phyloP scores from a whole-genome alignment of 2,113 vertebrate species.

The Vombatus ursinus region DNA sequence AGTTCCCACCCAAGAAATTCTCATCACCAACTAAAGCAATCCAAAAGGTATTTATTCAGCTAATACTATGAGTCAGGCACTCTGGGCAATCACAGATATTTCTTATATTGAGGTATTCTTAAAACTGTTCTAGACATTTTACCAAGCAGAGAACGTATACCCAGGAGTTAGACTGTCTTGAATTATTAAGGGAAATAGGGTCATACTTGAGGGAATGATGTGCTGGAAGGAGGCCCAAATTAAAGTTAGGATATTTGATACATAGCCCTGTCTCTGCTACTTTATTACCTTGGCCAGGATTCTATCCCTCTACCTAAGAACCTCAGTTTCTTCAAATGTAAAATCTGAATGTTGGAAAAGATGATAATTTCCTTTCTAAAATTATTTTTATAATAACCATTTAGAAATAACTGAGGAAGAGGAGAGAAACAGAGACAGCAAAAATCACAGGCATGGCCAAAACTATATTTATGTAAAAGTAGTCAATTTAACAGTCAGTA shows the following conservation, averaged over 20 bases:
- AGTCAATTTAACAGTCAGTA: neutral
- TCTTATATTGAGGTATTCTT: neutral
- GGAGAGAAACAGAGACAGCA: neutral
- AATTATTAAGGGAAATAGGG: neutral
- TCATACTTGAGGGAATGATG: neutral
- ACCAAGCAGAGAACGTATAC: neutral
- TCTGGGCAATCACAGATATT: neutral
- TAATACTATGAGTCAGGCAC: neutral
- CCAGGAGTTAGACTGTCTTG: neutral
- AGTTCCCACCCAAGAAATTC: neutral
- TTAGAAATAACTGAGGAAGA: neutral
- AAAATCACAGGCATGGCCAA: neutral
- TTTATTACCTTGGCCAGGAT: neutral
- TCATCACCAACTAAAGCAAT: neutral
- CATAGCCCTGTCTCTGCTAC: neutral
- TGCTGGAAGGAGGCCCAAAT: neutral
- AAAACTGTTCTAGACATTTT: slow-evolving; percentile 4
- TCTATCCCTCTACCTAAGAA: neutral
- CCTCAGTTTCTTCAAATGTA: neutral
- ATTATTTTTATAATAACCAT: neutral
- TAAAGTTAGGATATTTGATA: neutral
- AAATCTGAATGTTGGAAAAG: neutral
- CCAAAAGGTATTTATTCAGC: neutral
- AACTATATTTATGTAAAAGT: neutral
- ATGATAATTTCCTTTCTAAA: neutral